phyloP scores from a whole-genome alignment of 1,140 invertebrate species.

The Prorops nasuta region DNA sequence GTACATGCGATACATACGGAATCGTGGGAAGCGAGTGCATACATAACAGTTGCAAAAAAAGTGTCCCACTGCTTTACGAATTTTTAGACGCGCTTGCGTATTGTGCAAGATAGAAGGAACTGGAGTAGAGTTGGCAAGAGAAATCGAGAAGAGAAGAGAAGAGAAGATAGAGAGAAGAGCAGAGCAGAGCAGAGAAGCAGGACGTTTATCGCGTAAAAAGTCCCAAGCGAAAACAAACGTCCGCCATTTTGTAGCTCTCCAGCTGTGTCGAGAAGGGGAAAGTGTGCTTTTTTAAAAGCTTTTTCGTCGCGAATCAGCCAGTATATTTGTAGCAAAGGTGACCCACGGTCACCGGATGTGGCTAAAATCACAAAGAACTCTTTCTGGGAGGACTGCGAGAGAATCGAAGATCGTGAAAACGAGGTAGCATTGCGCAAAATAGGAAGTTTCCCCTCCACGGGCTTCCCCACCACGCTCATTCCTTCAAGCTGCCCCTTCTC shows the following conservation, averaged over 20 bases:
- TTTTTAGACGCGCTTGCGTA: too few relatives aligned
- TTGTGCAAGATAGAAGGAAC: slow-evolving; percentile 10
- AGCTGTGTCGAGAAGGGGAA: slow-evolving; percentile 22
- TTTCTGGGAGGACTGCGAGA: slow-evolving; percentile 31
- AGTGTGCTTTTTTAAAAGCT: too few relatives aligned
- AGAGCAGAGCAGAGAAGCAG: background rate
- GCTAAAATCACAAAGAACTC: slow-evolving; percentile 25
- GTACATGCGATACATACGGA: too few relatives aligned
- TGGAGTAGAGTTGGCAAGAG: slow-evolving; percentile 4
- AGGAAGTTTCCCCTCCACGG: slow-evolving; percentile 20
- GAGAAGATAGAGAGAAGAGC: background rate
- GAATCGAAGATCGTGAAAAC: slow-evolving; percentile 20
- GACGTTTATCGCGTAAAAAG: slow-evolving; percentile 6
- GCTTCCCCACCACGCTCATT: background rate
- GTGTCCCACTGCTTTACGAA: too few relatives aligned
- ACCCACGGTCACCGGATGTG: slow-evolving; percentile 46
- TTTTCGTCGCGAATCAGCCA: too few relatives aligned
- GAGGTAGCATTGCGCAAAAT: slow-evolving; percentile 37
- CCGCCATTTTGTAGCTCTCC: slow-evolving; percentile 35
- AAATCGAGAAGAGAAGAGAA: background rate
- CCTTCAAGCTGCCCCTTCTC: background rate
- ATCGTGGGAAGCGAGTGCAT: too few relatives aligned
- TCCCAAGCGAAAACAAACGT: slow-evolving; percentile 29
- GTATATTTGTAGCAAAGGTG: slow-evolving; percentile 28
- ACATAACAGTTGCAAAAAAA: too few relatives aligned